Percentiles rank a stretch among this genome's conserved stretches.
Evolutionary conservation across 2,113 vertebrate genomes (phyloP).

Genomic region (Trichechus manatus): DNA sequence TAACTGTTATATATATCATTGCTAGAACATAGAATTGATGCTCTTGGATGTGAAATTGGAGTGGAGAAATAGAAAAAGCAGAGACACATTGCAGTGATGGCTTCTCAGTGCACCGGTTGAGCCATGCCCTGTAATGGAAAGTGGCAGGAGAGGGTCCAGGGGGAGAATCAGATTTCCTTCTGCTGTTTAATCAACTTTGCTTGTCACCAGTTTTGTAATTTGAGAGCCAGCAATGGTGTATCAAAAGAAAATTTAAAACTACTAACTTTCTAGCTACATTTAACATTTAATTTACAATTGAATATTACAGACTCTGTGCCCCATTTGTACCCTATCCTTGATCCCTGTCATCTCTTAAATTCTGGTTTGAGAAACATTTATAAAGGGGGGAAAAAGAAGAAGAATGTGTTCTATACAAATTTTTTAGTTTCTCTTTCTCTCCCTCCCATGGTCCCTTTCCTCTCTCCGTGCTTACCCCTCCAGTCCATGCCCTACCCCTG

Average conservation of each 20-base stretch:
- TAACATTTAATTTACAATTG: not conserved
- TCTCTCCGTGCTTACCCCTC: not conserved
- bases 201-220: not conserved
- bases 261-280: not conserved
- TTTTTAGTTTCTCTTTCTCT: constrained; percentile 36
- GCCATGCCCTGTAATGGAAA: not conserved
- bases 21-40: not conserved
- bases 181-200: not conserved
- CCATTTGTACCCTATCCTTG: constrained; percentile 7
- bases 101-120: not conserved
- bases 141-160: not conserved
- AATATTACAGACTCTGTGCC: not conserved
- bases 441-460: not conserved
- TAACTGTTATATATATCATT: not conserved
- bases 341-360: constrained; percentile 10
- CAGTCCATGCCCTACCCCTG: not conserved
- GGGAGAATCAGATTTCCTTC: not conserved
- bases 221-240: not conserved
- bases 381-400: not conserved
- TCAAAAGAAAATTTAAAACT: constrained; percentile 18
- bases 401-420: not conserved
- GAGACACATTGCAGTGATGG: not conserved
- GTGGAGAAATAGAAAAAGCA: not conserved
- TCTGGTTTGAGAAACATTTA: constrained; percentile 54
- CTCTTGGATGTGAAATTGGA: not conserved